phyloP scores from a whole-genome alignment of 2,888 invertebrate species.

The Flexamia atlantica region DNA sequence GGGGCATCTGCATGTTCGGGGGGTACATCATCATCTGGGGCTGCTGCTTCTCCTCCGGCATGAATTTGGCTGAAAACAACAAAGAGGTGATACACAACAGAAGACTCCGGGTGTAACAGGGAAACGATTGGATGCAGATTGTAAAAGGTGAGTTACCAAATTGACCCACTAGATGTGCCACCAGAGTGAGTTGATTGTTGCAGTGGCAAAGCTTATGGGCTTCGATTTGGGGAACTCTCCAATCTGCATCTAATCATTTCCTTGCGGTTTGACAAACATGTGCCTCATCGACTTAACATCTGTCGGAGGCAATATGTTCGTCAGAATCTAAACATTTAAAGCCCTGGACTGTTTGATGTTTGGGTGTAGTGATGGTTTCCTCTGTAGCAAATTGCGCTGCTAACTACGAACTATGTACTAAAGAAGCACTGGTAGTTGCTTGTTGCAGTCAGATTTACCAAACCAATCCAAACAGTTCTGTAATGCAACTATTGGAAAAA shows the following conservation, averaged over 20 bases:
- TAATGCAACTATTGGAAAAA: too few species aligned
- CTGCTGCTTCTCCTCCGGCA: slow-evolving; percentile 67
- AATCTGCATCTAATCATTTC: neutral
- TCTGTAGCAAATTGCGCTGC: slow-evolving; percentile 16
- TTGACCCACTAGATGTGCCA: neutral
- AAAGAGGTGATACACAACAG: neutral
- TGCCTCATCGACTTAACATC: neutral
- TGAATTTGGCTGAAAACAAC: slow-evolving; percentile 68
- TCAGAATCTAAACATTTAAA: slow-evolving; percentile 4
- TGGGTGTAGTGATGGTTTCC: slow-evolving; percentile 32
- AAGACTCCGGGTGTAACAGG: neutral
- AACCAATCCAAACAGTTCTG: slow-evolving; percentile 16
- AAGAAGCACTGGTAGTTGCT: neutral
- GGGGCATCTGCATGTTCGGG: slow-evolving; percentile 57
- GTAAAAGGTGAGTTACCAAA: neutral
- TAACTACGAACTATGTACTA: slow-evolving; percentile 13
- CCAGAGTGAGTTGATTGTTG: too few species aligned
- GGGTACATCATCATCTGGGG: slow-evolving; percentile 64
- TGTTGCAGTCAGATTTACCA: neutral
- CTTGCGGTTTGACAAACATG: neutral
- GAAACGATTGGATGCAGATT: neutral
- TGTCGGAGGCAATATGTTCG: neutral
- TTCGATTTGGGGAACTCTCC: too few species aligned
- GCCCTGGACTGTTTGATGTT: neutral
- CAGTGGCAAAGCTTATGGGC: too few species aligned